Percentiles rank a stretch among this genome's conserved stretches.
These are phyloP conservation scores for Heterotilapia buettikoferi DNA, from an alignment of 2,113 vertebrate species.

Conservation along the genomic window DNA sequence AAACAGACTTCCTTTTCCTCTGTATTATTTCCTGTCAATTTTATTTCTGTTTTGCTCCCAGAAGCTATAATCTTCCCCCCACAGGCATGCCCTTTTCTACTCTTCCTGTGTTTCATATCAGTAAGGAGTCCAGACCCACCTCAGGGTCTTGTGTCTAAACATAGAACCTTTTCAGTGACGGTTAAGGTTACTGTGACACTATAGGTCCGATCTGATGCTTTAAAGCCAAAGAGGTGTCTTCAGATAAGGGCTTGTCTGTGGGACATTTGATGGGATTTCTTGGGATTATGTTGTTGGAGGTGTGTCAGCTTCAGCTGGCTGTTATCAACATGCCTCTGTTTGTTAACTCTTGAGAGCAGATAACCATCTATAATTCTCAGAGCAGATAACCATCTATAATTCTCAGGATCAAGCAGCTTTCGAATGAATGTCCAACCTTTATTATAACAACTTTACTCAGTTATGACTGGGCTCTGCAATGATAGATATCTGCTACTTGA, in stretches of 20 bases:
- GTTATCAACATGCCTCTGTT: neutral
- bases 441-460: neutral
- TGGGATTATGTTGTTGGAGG: neutral
- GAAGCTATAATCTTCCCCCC: neutral
- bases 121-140: neutral
- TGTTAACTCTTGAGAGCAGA: neutral
- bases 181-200: neutral
- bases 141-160: slow-evolving; percentile 8
- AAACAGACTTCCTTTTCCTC: slow-evolving; percentile 48
- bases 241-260: slow-evolving; percentile 2
- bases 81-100: neutral
- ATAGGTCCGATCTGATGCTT: neutral
- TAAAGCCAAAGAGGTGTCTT: neutral
- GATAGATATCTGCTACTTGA: neutral
- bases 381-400: neutral
- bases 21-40: slow-evolving; percentile 29
- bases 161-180: neutral
- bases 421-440: neutral
- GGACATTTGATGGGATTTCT: slow-evolving; percentile 1
- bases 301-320: neutral
- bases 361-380: neutral
- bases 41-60: slow-evolving; percentile 15
- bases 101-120: slow-evolving; percentile 33
- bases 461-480: neutral
- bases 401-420: neutral